Evolutionary conservation across 64 coral and sea anemone genomes (phyloP).

Genomic region (Dendronephthya gigantea): DNA sequence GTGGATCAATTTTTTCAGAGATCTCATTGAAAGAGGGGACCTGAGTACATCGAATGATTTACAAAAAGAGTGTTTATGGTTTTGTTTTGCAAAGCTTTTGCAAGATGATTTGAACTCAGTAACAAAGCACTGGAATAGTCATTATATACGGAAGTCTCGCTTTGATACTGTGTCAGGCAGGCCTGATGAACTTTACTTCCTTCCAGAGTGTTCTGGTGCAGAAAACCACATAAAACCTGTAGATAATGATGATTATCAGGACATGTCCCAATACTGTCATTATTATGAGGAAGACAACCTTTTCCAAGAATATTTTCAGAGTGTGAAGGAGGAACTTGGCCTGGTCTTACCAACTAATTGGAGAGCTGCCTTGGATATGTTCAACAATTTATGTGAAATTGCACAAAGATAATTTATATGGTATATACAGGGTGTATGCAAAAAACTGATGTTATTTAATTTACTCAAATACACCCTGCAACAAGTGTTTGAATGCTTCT

Average conservation of each 20-base stretch:
- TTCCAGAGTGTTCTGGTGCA: background rate
- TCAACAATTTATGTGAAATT: background rate
- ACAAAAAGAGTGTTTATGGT: conserved; percentile 9
- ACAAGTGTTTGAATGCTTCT: background rate
- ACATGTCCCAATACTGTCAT: background rate
- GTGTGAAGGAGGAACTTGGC: background rate
- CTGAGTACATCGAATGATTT: background rate
- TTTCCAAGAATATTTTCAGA: background rate
- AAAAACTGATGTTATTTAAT: background rate
- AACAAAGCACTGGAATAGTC: background rate
- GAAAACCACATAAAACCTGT: background rate
- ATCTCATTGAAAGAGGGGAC: background rate
- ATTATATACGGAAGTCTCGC: background rate
- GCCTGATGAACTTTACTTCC: background rate
- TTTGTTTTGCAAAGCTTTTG: background rate
- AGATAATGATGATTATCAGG: background rate
- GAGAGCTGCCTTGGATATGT: background rate
- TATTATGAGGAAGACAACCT: background rate
- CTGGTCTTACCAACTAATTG: background rate
- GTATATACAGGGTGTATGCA: background rate
- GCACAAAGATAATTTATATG: background rate
- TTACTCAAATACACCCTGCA: background rate
- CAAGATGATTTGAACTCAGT: background rate
- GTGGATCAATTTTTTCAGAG: conserved; percentile 15
- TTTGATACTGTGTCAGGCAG: background rate